Percentiles rank a stretch among this genome's conserved stretches.
These are phyloP conservation scores for Margaritifera margaritifera DNA, from an alignment of 2,888 invertebrate genomes.

Conservation along the genomic window DNA sequence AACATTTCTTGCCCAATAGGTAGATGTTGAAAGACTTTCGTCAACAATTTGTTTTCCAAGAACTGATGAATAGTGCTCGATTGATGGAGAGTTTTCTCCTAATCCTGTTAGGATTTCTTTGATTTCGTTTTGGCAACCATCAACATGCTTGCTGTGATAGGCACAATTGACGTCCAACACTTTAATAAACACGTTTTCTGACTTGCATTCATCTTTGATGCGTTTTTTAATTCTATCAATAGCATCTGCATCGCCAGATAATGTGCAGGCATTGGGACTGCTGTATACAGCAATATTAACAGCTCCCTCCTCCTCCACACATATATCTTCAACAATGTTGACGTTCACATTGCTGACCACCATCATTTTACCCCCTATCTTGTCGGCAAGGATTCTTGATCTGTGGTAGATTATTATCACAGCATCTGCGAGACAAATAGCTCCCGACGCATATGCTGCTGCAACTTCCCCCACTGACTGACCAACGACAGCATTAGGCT, in stretches of 20 bases:
- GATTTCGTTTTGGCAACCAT: constrained; percentile 31
- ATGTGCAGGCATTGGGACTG: constrained; percentile 36
- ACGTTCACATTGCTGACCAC: constrained; percentile 31
- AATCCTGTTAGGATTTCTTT: constrained; percentile 25
- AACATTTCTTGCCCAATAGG: constrained; percentile 58
- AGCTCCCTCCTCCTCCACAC: constrained; percentile 4
- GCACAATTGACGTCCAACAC: constrained; percentile 50
- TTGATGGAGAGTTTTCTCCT: constrained; percentile 12
- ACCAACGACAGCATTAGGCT: constrained; percentile 43
- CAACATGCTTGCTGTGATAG: constrained; percentile 53
- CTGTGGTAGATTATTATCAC: constrained; percentile 45
- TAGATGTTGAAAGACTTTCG: constrained; percentile 27
- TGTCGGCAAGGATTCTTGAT: constrained; percentile 23
- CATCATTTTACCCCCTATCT: constrained; percentile 42
- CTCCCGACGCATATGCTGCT: constrained; percentile 43
- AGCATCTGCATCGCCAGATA: constrained; percentile 41
- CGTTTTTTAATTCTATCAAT: constrained; percentile 29
- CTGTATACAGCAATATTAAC: constrained; percentile 41
- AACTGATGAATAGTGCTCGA: constrained; percentile 50
- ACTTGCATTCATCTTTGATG: constrained; percentile 15
- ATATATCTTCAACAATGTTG: constrained; percentile 16
- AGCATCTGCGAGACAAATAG: constrained; percentile 35
- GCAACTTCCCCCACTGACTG: constrained; percentile 56
- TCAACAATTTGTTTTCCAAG: constrained; percentile 29
- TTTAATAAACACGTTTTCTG: constrained; percentile 14